phyloP scores from a whole-genome alignment of 2,888 invertebrate genomes.

The Alcis repandata region DNA sequence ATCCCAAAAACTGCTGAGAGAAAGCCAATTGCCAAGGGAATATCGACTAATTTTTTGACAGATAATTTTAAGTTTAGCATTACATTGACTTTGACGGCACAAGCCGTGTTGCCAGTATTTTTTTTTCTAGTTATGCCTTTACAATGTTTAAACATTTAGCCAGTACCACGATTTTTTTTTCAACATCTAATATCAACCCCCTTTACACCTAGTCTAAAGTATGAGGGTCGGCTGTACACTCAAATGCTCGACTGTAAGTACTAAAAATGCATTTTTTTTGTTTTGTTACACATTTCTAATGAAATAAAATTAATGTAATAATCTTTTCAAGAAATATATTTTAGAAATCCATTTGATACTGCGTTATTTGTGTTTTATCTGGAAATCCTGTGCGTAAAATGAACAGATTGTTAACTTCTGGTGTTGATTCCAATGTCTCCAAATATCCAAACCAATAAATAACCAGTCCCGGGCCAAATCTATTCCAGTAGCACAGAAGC shows the following conservation, averaged over 20 bases:
- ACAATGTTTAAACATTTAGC: not conserved
- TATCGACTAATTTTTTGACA: not conserved
- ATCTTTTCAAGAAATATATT: not conserved
- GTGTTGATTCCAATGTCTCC: slow-evolving; percentile 89
- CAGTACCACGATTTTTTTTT: not conserved
- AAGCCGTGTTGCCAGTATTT: not conserved
- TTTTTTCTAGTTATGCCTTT: not conserved
- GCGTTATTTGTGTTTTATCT: slow-evolving; percentile 77
- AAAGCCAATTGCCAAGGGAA: not conserved
- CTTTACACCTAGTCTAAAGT: too few species aligned
- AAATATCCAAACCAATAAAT: slow-evolving; percentile 98
- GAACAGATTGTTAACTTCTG: slow-evolving; percentile 88
- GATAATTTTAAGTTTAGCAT: not conserved
- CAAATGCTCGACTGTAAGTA: too few species aligned
- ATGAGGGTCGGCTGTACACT: too few species aligned
- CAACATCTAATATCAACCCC: too few species aligned
- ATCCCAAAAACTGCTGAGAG: not conserved
- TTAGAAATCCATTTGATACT: slow-evolving; percentile 73
- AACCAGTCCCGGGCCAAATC: slow-evolving; percentile 97
- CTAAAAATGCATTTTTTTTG: too few species aligned
- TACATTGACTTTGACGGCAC: not conserved
- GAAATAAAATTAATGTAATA: too few species aligned
- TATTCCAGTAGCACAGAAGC: slow-evolving; percentile 95
- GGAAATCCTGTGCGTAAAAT: slow-evolving; percentile 86
- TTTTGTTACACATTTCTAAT: too few species aligned